A percentile compares a stretch with the other conserved stretches of the same genome.
phyloP scores from a whole-genome alignment of 2,113 vertebrate genomes.

The Emberiza fucata region DNA sequence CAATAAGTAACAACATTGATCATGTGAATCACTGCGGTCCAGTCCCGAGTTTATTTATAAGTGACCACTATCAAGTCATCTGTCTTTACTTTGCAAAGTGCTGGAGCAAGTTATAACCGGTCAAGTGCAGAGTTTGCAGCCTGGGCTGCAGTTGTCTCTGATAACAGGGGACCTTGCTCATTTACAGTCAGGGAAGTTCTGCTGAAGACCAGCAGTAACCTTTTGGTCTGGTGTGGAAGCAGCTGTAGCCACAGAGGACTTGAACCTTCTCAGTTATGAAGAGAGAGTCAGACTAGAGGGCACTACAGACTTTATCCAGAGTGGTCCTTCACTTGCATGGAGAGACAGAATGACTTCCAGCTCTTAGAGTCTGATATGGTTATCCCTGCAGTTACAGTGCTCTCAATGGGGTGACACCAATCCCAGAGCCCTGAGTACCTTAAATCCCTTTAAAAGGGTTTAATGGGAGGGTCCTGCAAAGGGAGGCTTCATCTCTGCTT shows the following conservation, averaged over 20 bases:
- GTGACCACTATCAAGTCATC: not conserved
- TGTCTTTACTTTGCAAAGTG: not conserved
- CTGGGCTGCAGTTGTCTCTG: not conserved
- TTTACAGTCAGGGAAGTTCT: not conserved
- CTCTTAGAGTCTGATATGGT: not conserved
- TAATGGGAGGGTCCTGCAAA: not conserved
- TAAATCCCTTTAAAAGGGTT: not conserved
- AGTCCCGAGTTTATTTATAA: not conserved
- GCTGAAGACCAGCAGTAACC: not conserved
- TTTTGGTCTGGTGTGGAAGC: not conserved
- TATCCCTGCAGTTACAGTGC: not conserved
- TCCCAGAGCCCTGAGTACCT: rapidly evolving
- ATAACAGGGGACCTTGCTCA: not conserved
- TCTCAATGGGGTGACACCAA: not conserved
- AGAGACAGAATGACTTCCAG: not conserved
- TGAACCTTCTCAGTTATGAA: not conserved
- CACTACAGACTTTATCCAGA: not conserved
- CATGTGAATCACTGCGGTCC: not conserved
- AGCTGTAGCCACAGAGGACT: not conserved
- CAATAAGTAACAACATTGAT: not conserved
- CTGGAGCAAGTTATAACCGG: not conserved
- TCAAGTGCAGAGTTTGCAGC: not conserved
- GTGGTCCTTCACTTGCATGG: not conserved
- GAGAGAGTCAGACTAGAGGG: not conserved
- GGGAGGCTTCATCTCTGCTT: not conserved